Evolutionary conservation across 2,797 vertebrate species (phyloP), one percentile per base, ranked within the genome.

Genomic region (Okamejei kenojei): DNA sequence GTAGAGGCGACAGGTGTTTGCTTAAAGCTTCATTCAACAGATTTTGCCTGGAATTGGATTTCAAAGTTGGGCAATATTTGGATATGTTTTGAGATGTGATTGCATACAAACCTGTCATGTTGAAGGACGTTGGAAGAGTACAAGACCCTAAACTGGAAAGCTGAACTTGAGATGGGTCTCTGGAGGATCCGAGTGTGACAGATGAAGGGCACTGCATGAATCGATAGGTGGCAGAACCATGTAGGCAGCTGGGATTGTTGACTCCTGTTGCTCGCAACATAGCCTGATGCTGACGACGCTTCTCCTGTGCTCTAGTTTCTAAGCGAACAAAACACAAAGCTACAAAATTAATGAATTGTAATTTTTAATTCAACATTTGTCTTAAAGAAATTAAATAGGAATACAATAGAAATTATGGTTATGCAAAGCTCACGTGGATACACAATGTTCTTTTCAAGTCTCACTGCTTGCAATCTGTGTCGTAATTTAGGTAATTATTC

Each of bases 31-130:
- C 93, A 78, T 73, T 71, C 77, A 88, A 95, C 95, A 96, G 93
- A 95, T 95, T 93, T 95, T 95, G 94, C 94, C 95, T 11, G 94
- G 94, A 0, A 93, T 95, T 81, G 71, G 95, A 95, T 94, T 96
- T 96, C 78, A 97, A 95, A 94, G 96, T 96, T 94, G 97, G 96
- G 90, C 97, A 95, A 95, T 96, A 94, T 93, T 93, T 94, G 94
- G 96, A 95, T 93, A 97, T 94, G 94, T 95, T 95, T 93, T 95
- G 95, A 93, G 95, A 95, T 95, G 95, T 96, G 93, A 95, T 94
- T 93, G 95, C 94, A 95, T 97, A 98, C 97, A 96, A 95, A 98
- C 98, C 98, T 98, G 98, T 96, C 95, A 96, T 94, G 95, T 95
- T 96, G 96, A 98, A 96, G 94, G 97, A 96, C 93, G 95, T 95